Conservation (phyloP, 2,797 vertebrate species). For the Ciconia nigra region DNA sequence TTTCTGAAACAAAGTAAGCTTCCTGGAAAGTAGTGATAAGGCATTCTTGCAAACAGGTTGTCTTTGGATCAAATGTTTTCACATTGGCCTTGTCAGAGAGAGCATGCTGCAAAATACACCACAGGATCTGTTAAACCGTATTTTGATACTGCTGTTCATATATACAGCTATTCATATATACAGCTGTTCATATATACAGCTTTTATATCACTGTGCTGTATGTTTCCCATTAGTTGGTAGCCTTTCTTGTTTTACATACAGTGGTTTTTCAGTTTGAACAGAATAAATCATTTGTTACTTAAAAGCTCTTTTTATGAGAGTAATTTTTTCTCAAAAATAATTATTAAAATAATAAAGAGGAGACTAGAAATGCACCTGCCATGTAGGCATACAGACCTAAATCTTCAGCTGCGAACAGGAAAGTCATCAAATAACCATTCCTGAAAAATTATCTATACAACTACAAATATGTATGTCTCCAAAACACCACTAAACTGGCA, state of each 20-base stretch:
- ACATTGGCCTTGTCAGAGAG: conserved; percentile 91
- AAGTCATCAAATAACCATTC: conserved; percentile 3
- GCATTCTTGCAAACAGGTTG: conserved; percentile 93
- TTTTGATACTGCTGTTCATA: background rate
- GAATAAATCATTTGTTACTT: background rate
- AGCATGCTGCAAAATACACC: conserved; percentile 85
- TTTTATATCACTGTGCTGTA: background rate
- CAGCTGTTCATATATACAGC: background rate
- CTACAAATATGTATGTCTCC: background rate
- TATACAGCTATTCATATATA: background rate
- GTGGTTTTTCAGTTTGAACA: background rate
- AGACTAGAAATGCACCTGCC: background rate
- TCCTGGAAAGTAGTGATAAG: conserved; percentile 98
- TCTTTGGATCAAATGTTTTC: conserved; percentile 91
- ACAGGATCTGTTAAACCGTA: background rate
- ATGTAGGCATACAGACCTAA: background rate
- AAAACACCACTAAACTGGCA: conserved; percentile 55
- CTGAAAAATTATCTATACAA: conserved; percentile 16
- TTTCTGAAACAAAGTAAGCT: conserved; percentile 95
- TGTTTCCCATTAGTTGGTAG: background rate
- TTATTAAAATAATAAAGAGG: conserved; percentile 8
- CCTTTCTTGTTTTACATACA: background rate
- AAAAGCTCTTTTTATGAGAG: background rate
- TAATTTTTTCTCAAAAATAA: background rate
- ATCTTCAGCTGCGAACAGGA: conserved; percentile 12